Percentiles rank a stretch among this genome's conserved stretches.
phyloP scores from a whole-genome alignment of 2,888 invertebrate species.

The Epirrhoe tristata region DNA sequence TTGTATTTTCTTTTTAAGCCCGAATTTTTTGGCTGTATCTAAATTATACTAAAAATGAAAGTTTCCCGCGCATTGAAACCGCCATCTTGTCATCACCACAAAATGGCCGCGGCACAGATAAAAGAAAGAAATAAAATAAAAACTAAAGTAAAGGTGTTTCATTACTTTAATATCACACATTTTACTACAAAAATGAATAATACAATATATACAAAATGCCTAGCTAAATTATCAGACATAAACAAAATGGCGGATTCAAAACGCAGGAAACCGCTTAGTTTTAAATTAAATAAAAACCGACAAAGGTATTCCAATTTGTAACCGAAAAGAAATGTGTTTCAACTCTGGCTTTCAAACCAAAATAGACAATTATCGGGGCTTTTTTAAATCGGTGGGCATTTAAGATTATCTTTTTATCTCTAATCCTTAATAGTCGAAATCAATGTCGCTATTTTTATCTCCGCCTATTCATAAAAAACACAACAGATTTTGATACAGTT shows the following conservation, averaged over 20 bases:
- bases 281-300: constrained; percentile 9
- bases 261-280: constrained; percentile 26
- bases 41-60: constrained; percentile 35
- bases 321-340: background rate
- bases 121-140: constrained; percentile 35
- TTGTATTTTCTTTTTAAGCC: constrained; percentile 45
- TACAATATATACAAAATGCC: constrained; percentile 35
- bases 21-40: constrained; percentile 41
- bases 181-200: constrained; percentile 36
- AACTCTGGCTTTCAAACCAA: constrained; percentile 24
- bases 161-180: constrained; percentile 45
- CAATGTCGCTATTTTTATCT: background rate
- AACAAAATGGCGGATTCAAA: constrained; percentile 33
- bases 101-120: constrained; percentile 29
- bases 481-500: no score
- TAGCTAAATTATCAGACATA: constrained; percentile 16
- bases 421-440: constrained; percentile 1
- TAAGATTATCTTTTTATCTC: constrained; percentile 12
- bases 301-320: constrained; percentile 5
- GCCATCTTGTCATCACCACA: constrained; percentile 33
- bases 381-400: constrained; percentile 21
- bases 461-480: no score
- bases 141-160: constrained; percentile 38
- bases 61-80: constrained; percentile 32
- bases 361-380: constrained; percentile 19